These are phyloP conservation scores for Brachionichthys hirsutus DNA, from an alignment of 2,113 vertebrate species.

Conservation along the genomic window DNA sequence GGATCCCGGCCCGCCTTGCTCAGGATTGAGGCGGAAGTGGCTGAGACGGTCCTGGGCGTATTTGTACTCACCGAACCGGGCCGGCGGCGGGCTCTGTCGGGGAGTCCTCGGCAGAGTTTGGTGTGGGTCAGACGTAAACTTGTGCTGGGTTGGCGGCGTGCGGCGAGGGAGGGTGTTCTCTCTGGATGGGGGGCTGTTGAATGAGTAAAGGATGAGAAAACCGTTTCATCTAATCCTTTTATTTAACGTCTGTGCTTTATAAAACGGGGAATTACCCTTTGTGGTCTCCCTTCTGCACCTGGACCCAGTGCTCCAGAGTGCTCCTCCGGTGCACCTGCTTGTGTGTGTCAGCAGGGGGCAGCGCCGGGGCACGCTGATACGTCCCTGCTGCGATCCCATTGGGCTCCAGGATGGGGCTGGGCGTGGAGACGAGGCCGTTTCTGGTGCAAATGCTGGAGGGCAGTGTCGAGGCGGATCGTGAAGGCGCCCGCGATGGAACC, in stretches of 20 bases:
- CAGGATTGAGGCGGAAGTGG: constrained; percentile 88
- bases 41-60: constrained; percentile 93
- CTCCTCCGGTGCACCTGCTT: constrained; percentile 83
- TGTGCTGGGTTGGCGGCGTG: constrained; percentile 79
- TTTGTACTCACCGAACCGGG: constrained; percentile 89
- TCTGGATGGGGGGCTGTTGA: constrained; percentile 72
- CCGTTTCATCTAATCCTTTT: no score
- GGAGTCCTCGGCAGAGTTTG: constrained; percentile 89
- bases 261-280: constrained; percentile 82
- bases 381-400: constrained; percentile 83
- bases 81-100: constrained; percentile 80
- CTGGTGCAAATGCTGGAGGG: constrained; percentile 71
- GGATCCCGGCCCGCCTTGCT: constrained; percentile 68
- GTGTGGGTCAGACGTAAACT: constrained; percentile 79
- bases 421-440: constrained; percentile 79
- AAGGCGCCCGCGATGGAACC: constrained; percentile 68
- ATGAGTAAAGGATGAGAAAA: not conserved
- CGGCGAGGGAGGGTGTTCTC: constrained; percentile 85
- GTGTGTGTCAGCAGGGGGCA: constrained; percentile 67
- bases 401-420: constrained; percentile 83
- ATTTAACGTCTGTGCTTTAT: no score
- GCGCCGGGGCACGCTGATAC: constrained; percentile 78
- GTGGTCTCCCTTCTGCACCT: constrained; percentile 86
- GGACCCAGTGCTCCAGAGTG: constrained; percentile 87
- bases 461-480: constrained; percentile 72